These are phyloP conservation scores for Megathymus violae DNA, from an alignment of 1,140 invertebrate genomes.

Conservation along the genomic window DNA sequence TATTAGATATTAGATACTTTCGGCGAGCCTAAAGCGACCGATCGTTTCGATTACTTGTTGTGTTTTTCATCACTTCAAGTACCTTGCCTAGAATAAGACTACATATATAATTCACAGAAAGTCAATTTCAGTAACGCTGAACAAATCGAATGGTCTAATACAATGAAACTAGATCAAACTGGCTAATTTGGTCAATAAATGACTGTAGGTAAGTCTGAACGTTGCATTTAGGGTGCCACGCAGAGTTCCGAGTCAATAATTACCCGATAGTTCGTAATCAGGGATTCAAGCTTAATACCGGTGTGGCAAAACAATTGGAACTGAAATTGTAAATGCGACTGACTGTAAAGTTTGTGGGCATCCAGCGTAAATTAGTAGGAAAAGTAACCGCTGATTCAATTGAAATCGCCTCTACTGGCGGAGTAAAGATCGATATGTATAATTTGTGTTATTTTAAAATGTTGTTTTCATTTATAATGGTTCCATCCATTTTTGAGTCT, in stretches of 20 bases:
- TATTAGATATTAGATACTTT: too few relatives aligned
- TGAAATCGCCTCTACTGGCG: not conserved
- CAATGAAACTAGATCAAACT: too few relatives aligned
- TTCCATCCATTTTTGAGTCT: too few relatives aligned
- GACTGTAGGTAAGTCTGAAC: not conserved
- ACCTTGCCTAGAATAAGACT: too few relatives aligned
- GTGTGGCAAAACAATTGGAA: constrained; percentile 10
- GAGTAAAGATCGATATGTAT: not conserved
- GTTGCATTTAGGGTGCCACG: not conserved
- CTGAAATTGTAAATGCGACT: not conserved
- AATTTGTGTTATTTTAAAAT: not conserved
- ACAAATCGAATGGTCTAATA: not conserved
- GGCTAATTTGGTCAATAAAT: not conserved
- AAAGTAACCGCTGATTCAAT: not conserved
- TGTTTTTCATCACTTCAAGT: too few relatives aligned
- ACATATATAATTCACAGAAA: too few relatives aligned
- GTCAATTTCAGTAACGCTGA: too few relatives aligned
- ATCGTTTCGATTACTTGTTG: too few relatives aligned
- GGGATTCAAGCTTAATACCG: not conserved
- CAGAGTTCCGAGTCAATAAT: not conserved
- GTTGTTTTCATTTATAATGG: too few relatives aligned
- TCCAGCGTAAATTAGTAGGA: not conserved
- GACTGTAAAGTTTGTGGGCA: constrained; percentile 3
- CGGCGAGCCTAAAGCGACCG: too few relatives aligned
- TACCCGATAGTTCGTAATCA: constrained; percentile 6